Evolutionary conservation across 1,140 invertebrate species (phyloP), one percentile per base, ranked within the genome.

Genomic region (Akabosia matsudoensis): DNA sequence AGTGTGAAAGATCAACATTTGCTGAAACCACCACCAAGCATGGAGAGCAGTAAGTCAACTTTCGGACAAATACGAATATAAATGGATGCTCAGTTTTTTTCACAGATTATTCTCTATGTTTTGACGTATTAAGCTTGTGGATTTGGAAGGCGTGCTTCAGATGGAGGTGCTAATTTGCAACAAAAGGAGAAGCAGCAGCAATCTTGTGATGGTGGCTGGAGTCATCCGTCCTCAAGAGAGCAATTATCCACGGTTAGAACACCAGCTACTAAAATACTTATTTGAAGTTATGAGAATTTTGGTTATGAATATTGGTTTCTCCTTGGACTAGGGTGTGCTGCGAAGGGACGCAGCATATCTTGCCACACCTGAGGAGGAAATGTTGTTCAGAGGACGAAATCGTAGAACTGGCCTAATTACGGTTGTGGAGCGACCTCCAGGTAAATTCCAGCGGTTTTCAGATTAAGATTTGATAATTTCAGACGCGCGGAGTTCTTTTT

Each of bases 141-240:
- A 67, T 93, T 97, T 86, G 94, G 93, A 54, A 88, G 96, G 73
- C 89, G 96, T 82, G 96, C 96, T 70, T 97, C 95, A 4, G 96
- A 98, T 87, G 96, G 96, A 81, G 96, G 96, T 72, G 96, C 95
- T 54, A 96, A 97, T 88, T 89, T 97, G 45, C 91, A 93, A 79
- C 80, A 79, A 54, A 90, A 91, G 82, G 91, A 89, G 82, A 92
- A 90, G 84, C 90, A 90, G 82, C 88, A 88, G 79, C 84, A 88
- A 82, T 83, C 88, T 79, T 82, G 83, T 75, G 87, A 88, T 78
- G 84, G 90, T 80, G 88, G 89, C 70, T 89, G 88, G 37, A 91
- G 89, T 80, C 87, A 89, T 74, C 81, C 79, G 16, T 79, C 78
- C 1, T 79, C 78, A 18, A 37, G 79, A 28, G 78, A 82, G 51